Evolutionary conservation across 2,888 invertebrate species (phyloP).

Genomic region (Dolichomitus sp.): DNA sequence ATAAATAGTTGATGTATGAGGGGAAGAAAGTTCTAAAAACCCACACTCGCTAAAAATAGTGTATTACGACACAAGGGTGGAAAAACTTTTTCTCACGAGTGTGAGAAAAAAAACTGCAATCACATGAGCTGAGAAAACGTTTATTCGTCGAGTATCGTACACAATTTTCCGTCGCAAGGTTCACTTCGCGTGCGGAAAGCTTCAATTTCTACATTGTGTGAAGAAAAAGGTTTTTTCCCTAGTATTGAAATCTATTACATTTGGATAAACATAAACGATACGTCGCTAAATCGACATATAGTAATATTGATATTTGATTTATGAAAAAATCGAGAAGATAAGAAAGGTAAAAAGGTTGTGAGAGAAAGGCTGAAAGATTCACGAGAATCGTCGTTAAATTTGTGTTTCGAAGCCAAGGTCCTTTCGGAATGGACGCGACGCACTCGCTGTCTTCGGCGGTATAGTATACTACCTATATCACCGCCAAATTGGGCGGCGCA

Average conservation of each 20-base stretch:
- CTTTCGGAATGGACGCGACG: slow-evolving; percentile 71
- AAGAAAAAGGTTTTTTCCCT: too few species aligned
- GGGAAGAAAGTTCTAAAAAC: background rate
- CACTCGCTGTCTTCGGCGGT: slow-evolving; percentile 57
- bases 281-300: background rate
- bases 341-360: background rate
- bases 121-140: too few species aligned
- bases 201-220: too few species aligned
- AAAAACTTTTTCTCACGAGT: too few species aligned
- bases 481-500: slow-evolving; percentile 78
- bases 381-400: slow-evolving; percentile 68
- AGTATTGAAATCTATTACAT: background rate
- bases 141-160: too few species aligned
- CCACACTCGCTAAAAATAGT: background rate
- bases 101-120: too few species aligned
- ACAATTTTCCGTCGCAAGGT: too few species aligned
- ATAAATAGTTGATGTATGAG: background rate
- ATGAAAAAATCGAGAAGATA: background rate
- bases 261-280: too few species aligned
- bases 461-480: slow-evolving; percentile 56
- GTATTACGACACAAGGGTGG: too few species aligned
- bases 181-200: too few species aligned
- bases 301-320: background rate
- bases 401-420: slow-evolving; percentile 84
- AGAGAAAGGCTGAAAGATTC: slow-evolving; percentile 57